These are phyloP conservation scores for Dynastes tityus DNA, from an alignment of 2,888 invertebrate species.

Conservation along the genomic window DNA sequence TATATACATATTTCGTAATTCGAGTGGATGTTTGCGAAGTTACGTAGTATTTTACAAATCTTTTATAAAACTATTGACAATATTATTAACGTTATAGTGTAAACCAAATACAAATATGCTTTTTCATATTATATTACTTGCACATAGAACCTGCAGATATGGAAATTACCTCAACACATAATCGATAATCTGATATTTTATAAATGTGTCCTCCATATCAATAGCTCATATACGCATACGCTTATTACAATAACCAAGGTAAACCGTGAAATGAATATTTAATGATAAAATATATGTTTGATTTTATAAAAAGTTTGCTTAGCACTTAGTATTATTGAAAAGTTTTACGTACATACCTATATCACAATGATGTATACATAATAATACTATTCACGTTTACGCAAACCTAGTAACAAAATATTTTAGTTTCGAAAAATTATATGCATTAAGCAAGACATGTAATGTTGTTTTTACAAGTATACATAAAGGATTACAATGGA, in stretches of 20 bases:
- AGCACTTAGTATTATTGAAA: not conserved
- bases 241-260: not conserved
- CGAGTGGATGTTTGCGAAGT: no score
- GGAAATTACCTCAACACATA: not conserved
- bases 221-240: slow-evolving; percentile 7
- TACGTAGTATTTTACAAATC: no score
- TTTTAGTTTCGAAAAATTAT: no score
- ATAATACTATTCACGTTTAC: no score
- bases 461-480: no score
- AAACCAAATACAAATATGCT: not conserved
- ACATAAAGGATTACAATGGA: no score
- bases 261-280: slow-evolving; percentile 13
- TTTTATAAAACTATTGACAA: not conserved
- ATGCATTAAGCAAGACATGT: no score
- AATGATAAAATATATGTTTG: not conserved
- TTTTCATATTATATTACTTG: not conserved
- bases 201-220: not conserved
- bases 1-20: no score
- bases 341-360: no score
- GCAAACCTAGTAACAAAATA: no score
- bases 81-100: not conserved
- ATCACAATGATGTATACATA: no score
- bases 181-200: slow-evolving; percentile 25
- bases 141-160: not conserved
- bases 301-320: slow-evolving; percentile 3